These are phyloP conservation scores for Cheirogaleus major DNA, from an alignment of 2,797 vertebrate species.

Conservation along the genomic window DNA sequence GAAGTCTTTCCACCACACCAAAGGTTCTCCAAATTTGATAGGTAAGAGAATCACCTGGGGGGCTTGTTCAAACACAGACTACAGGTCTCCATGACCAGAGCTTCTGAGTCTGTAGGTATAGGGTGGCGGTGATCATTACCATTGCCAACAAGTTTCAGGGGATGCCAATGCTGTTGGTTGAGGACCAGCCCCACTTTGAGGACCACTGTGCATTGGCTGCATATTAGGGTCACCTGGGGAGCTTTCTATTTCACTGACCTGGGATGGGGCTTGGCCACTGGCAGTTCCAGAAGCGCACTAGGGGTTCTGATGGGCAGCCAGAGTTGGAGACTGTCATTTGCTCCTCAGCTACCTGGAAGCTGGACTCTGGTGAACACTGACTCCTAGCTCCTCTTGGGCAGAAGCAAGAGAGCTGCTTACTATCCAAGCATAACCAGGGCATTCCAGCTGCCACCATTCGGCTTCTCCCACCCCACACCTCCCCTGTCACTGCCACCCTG, in stretches of 20 bases:
- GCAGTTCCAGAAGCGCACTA: neutral
- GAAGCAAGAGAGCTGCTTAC: neutral
- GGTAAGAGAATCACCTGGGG: neutral
- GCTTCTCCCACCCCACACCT: neutral
- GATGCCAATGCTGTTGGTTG: too few species aligned
- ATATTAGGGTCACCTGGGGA: neutral
- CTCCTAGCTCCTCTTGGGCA: neutral
- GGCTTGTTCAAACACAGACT: neutral
- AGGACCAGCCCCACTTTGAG: neutral
- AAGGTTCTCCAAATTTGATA: neutral
- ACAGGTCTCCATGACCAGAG: too few species aligned
- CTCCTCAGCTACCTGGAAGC: neutral
- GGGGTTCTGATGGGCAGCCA: neutral
- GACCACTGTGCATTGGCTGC: neutral
- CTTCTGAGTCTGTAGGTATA: neutral
- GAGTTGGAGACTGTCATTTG: neutral
- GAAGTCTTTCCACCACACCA: neutral
- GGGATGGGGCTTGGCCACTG: neutral
- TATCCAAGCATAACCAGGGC: fast-evolving
- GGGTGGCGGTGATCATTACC: neutral
- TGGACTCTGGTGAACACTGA: neutral
- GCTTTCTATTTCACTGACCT: neutral
- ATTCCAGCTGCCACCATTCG: neutral
- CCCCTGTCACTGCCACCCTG: neutral
- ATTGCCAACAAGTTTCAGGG: neutral